phyloP scores from a whole-genome alignment of 2,888 invertebrate species.

The Scaptomyza parva region DNA sequence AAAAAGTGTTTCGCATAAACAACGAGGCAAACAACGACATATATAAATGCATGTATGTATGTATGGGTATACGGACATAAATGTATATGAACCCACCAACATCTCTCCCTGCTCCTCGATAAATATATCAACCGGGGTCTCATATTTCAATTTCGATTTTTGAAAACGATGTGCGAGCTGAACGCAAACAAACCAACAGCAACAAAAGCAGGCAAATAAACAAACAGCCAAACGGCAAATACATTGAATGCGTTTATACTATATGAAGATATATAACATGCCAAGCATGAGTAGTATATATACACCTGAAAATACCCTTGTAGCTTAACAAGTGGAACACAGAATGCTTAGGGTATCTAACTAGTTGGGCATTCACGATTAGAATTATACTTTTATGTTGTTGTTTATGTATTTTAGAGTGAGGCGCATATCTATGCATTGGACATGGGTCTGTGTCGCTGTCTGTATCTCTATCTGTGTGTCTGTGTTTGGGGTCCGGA shows the following conservation, averaged over 20 bases:
- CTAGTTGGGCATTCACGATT: background rate
- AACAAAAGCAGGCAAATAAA: constrained; percentile 39
- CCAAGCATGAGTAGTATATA: background rate
- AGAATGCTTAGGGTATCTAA: constrained; percentile 21
- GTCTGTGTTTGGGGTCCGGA: constrained; percentile 32
- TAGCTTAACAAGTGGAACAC: background rate
- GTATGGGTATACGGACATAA: background rate
- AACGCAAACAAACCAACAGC: constrained; percentile 65
- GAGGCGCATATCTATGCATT: constrained; percentile 45
- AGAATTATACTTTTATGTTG: background rate
- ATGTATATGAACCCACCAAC: constrained; percentile 3
- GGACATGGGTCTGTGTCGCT: constrained; percentile 35
- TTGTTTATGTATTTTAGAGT: constrained; percentile 16
- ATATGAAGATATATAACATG: constrained; percentile 34
- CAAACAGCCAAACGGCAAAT: constrained; percentile 56
- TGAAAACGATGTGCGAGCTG: constrained; percentile 73
- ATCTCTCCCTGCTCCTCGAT: background rate
- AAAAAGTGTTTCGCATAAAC: constrained; percentile 48
- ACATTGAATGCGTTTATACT: constrained; percentile 63
- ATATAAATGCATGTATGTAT: constrained; percentile 5
- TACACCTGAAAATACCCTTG: constrained; percentile 20
- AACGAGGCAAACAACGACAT: constrained; percentile 40
- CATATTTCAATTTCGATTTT: constrained; percentile 79
- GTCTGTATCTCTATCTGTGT: no score
- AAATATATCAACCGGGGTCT: constrained; percentile 51